Evolutionary conservation across 2,113 vertebrate genomes (phyloP), one percentile per base, ranked within the genome.

Genomic region (Stigmatopora nigra): DNA sequence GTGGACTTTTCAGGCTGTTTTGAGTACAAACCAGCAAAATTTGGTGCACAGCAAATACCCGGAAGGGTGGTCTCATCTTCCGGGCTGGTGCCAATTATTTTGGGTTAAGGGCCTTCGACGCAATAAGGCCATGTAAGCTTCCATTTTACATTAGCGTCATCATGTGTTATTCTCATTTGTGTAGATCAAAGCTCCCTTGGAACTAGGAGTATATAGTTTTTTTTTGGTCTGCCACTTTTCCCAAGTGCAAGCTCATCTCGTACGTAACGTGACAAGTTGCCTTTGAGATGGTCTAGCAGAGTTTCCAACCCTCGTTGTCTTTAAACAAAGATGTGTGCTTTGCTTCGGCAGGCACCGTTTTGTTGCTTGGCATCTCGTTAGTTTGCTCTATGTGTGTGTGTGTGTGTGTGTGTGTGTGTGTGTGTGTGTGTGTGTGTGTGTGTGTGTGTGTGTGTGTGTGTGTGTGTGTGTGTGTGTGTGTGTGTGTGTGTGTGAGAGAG

Each of bases 401-500:
- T 83, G 80, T 88, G 82, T 82, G 85, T 82, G 84, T 88, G 88
- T 88, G 87, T 87, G 86, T 85, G 80, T 88, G 82, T 82, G 85
- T 82, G 84, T 88, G 88, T 88, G 87, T 87, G 86, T 85, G 80
- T 88, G 82, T 82, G 85, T 82, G 84, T 88, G 88, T 88, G 87
- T 87, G 86, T 85, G 80, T 88, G 82, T 82, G 85, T 82, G 84
- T 88, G 88, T 88, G 87, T 87, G 86, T 85, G n/a, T n/a, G n/a
- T n/a, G n/a, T 7, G 58, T 60, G 58, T 60, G 38, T 61, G 41
- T 83, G 75, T 83, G n/a, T 7, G 58, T 60, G 58, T 60, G 38
- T 61, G 41, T 83, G 75, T 83, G n/a, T 7, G 58, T 60, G 58
- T 60, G 38, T 61, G 41, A 82, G 75, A 82, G 80, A 88, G 82